Base-by-base conservation (phyloP, 1,140 invertebrate species). In the Drosophila pandora region DNA sequence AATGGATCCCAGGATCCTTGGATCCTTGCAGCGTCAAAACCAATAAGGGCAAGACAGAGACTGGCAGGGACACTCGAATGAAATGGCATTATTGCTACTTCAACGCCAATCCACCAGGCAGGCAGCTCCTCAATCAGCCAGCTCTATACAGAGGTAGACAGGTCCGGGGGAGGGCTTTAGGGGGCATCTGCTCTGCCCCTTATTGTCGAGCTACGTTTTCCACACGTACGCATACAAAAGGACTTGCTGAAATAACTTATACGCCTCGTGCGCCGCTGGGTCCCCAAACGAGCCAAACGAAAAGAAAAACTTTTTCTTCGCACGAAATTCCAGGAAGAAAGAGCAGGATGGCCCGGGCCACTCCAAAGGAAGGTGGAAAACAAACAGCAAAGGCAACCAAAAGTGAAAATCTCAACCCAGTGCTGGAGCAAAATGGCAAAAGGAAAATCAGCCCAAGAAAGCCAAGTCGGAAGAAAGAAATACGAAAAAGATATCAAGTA, bases 71-170 rank as follows among this genome's bases (percentile, higher is more conserved):
- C 79, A 88, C 78, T 82, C 67, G 82, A 85, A 87, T 88, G 82
- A 85, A 85, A 87, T 85, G 81, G 82, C 81, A 87, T 87, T 87
- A 87, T 87, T 87, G 82, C 83, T 82, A 88, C 83, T 88, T 88
- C 75, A 87, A 88, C 83, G 82, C 83, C 79, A 74, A 57, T 61
- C 59, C 65, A 78, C 60, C 22, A 62, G 56, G 47, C 65, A 58
- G 53, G 41, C 69, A 59, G 64, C 53, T 78, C 64, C 79, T 88
- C 83, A 88, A 87, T 87, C 83, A 87, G 75, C 45, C 60, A n/a
- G 52, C 63, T 63, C 41, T 17, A 8, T 25, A 60, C 22, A 47
- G 49, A 63, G 58, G 61, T 72, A 58, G 64, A 30, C 60, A 39
- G 47, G 41, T 43, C 41, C 41, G 17, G 55, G 54, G 50, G 30